phyloP scores from a whole-genome alignment of 2,797 vertebrate genomes.

The Semotilus atromaculatus region DNA sequence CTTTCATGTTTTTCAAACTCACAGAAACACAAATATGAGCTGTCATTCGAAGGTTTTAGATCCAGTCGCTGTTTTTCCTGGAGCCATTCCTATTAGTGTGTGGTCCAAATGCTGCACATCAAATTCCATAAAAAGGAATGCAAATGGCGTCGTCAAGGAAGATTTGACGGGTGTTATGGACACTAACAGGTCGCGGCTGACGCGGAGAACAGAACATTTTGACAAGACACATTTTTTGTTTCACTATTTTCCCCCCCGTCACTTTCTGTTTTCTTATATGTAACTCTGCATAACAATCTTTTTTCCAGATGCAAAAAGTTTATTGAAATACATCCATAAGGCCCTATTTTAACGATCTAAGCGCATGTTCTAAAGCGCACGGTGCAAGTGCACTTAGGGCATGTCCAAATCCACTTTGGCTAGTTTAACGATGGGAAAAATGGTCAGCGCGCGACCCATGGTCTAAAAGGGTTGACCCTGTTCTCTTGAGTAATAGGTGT shows the following conservation, averaged over 20 bases:
- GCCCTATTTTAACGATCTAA: no score
- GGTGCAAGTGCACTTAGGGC: no score
- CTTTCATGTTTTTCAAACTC: not conserved
- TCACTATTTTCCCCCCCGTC: not conserved
- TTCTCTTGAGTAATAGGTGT: no score
- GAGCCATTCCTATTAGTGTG: not conserved
- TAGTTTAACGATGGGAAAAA: no score
- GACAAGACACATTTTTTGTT: not conserved
- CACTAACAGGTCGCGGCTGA: not conserved
- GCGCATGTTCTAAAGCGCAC: no score
- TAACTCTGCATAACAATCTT: not conserved
- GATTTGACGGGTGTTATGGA: not conserved
- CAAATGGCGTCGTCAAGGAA: not conserved
- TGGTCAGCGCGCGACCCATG: no score
- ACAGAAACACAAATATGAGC: not conserved
- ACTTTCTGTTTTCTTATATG: not conserved
- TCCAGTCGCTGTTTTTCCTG: not conserved
- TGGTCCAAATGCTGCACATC: not conserved
- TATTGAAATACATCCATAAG: not conserved
- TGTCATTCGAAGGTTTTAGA: slow-evolving; percentile 2
- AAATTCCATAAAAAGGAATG: not conserved
- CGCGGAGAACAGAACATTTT: not conserved
- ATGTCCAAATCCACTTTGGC: no score
- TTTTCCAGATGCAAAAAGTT: not conserved
- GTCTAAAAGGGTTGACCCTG: no score